Percentiles rank a stretch among this genome's conserved stretches.
Conservation (phyloP, 1,140 invertebrate genomes). For the Elymnias hypermnestra region DNA sequence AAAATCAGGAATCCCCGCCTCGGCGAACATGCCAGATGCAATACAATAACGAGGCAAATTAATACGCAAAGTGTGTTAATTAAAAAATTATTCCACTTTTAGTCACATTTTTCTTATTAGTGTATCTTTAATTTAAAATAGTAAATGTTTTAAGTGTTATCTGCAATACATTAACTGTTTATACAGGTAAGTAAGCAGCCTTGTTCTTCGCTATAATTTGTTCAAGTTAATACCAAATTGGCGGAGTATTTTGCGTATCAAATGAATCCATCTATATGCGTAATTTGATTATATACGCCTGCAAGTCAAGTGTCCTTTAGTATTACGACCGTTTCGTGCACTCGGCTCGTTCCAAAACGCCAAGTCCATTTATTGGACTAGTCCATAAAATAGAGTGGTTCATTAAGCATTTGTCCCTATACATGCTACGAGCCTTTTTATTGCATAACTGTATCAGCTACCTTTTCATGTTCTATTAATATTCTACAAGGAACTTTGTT, state of each 20-base stretch:
- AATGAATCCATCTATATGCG: constrained; percentile 53
- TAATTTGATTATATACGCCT: constrained; percentile 46
- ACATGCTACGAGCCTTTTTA: constrained; percentile 43
- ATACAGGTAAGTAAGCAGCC: constrained; percentile 26
- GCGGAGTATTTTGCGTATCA: constrained; percentile 33
- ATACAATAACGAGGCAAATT: too few species aligned
- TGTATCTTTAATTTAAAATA: constrained; percentile 10
- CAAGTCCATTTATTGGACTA: constrained; percentile 55
- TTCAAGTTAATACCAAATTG: constrained; percentile 36
- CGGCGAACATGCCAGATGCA: too few species aligned
- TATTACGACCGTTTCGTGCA: constrained; percentile 45
- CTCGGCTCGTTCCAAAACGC: constrained; percentile 46
- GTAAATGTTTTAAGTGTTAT: constrained; percentile 13
- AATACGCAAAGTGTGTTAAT: too few species aligned
- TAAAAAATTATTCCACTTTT: too few species aligned
- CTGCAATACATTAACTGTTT: constrained; percentile 21
- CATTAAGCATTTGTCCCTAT: constrained; percentile 55
- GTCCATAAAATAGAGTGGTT: constrained; percentile 66
- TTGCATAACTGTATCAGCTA: constrained; percentile 51
- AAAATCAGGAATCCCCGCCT: too few species aligned
- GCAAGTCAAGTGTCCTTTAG: constrained; percentile 63
- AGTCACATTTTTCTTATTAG: too few species aligned
- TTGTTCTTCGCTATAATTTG: constrained; percentile 28
- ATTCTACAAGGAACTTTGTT: constrained; percentile 8
- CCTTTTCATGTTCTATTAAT: constrained; percentile 17